Evolutionary conservation across 1,140 invertebrate species (phyloP), one percentile per base, ranked within the genome.

Genomic region (Leptonema lineaticorne): DNA sequence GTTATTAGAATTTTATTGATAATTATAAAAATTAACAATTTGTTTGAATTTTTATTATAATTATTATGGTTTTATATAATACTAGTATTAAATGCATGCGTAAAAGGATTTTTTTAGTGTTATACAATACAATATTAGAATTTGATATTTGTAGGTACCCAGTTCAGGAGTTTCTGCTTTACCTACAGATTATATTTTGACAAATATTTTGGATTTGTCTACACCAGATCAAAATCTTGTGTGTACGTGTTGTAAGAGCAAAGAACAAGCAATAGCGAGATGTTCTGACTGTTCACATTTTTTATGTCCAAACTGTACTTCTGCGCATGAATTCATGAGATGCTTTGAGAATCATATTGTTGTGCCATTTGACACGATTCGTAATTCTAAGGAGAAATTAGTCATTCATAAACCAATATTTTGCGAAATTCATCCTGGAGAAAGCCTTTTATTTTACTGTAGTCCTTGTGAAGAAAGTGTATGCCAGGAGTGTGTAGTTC

Each of bases 201-300:
- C 89, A 26, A 94, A 96, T 77, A 88, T 93, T 75, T 77, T 94
- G 67, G 93, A 96, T 80, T 89, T 94, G 77, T 89, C 88, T 14
- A 88, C 90, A 8, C 88, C 93, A 73, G 89, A 92, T 74, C 88
- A 86, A 69, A 88, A 88, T 70, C 87, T 94, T 67, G 83, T 90
- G 8, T 95, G 93, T 79, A 94, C 92, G 46, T 93, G 92, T 53
- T 95, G 93, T 79, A 94, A 93, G 74, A 88, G 91, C 73, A 93
- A 93, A 78, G 92, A 95, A 78, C 88, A 89, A 75, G 95, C 95
- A 14, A 90, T 96, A 14, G 94, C 94, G 14, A 88, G 93, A 65
- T 97, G 95, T 80, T 91, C 89, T 69, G 93, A 96, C 77, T 97
- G 95, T 81, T 93, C 93, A 73, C 95, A 95, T 81, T 93, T 95